A percentile compares a stretch with the other conserved stretches of the same genome.
These are phyloP conservation scores for Hypolimnas misippus DNA, from an alignment of 2,888 invertebrate species.

Conservation along the genomic window DNA sequence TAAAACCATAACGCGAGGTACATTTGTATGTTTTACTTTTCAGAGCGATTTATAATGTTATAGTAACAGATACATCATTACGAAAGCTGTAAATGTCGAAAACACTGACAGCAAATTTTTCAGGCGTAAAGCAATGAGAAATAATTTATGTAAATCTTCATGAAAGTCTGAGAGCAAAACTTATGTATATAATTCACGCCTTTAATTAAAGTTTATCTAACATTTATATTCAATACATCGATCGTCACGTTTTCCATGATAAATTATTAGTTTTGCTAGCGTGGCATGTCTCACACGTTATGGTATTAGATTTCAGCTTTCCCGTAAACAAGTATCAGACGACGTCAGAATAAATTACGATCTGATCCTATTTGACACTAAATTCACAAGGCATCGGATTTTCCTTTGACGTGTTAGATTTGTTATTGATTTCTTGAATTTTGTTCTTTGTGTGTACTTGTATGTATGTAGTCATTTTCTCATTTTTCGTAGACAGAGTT, in stretches of 20 bases:
- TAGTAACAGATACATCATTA: too few species aligned
- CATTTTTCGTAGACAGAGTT: too few species aligned
- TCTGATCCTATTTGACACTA: slow-evolving; percentile 2
- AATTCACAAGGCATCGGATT: not conserved
- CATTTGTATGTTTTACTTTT: too few species aligned
- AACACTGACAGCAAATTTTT: too few species aligned
- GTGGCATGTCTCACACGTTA: not conserved
- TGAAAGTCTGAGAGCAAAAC: too few species aligned
- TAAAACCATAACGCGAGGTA: too few species aligned
- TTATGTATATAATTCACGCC: too few species aligned
- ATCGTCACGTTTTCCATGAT: not conserved
- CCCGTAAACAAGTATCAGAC: not conserved
- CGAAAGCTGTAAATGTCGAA: too few species aligned
- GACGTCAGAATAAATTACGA: slow-evolving; percentile 5
- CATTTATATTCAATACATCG: not conserved
- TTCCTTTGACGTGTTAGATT: not conserved
- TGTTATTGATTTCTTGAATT: not conserved
- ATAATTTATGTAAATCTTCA: too few species aligned
- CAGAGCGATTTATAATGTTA: too few species aligned
- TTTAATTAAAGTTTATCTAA: not conserved
- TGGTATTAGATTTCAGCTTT: not conserved
- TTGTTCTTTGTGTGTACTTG: not conserved
- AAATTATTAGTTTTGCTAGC: not conserved
- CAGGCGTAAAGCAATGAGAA: too few species aligned
- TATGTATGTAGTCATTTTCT: not conserved